These are phyloP conservation scores for Atractosteus spatula DNA, from an alignment of 2,113 vertebrate species.

Conservation along the genomic window DNA sequence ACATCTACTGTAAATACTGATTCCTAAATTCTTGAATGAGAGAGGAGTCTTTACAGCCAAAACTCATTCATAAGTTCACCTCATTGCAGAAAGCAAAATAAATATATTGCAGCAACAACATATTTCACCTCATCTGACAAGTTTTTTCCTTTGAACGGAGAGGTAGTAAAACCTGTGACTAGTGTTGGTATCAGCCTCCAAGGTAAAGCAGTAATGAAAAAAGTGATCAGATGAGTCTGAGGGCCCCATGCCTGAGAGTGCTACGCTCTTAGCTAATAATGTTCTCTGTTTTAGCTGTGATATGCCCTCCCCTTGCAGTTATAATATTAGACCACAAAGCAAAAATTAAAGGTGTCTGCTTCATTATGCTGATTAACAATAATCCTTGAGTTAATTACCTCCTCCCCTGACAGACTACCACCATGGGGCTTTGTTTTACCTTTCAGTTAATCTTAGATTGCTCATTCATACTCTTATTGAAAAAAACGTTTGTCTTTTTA, in stretches of 20 bases:
- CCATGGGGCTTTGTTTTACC: slow-evolving; percentile 6
- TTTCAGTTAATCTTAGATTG: slow-evolving; percentile 7
- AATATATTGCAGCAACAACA: no score
- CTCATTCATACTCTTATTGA: slow-evolving; percentile 4
- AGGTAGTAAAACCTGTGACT: background rate
- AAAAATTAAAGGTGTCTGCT: slow-evolving; percentile 2
- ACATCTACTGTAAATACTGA: no score
- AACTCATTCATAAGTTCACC: no score
- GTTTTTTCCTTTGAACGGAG: no score
- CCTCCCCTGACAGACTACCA: slow-evolving; percentile 16
- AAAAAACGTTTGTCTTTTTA: slow-evolving; percentile 9
- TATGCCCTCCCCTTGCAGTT: background rate
- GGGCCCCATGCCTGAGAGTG: background rate
- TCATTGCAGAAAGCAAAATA: no score
- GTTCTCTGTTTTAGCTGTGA: background rate
- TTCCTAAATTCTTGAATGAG: no score
- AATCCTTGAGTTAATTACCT: slow-evolving; percentile 19
- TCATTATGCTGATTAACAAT: background rate
- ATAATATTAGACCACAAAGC: slow-evolving; percentile 1
- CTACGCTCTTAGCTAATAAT: background rate
- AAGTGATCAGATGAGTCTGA: background rate
- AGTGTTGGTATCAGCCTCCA: background rate
- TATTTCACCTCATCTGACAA: no score
- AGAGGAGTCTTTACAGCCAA: no score
- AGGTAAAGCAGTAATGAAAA: background rate